Evolutionary conservation across 2,113 vertebrate species (phyloP), one percentile per base, ranked within the genome.

Genomic region (Anas platyrhynchos): DNA sequence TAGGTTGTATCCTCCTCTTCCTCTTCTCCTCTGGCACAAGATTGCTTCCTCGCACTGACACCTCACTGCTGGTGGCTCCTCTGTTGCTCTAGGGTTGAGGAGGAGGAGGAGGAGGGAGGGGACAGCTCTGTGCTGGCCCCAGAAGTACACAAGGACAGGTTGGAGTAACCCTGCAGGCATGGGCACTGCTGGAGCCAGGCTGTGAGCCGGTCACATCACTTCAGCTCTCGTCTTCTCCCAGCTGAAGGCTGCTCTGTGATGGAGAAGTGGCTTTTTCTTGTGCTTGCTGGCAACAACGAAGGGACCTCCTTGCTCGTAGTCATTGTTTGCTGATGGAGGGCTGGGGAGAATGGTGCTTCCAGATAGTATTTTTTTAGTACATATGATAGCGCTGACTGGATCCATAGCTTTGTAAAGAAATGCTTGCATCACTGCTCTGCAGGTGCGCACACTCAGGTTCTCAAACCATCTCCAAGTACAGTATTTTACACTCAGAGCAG

Each of bases 381-480:
- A 9, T 54, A 6, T 54, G 32, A 23, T 79, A 38, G 22, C 66
- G 16, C 41, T 83, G 13, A 74, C 27, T 89, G 34, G 8, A 48
- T 80, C 41, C 80, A 22, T 75, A 84, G 56, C 43, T 89, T 84
- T 94, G 56, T 84, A 50, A 78, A 84, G 55, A 83, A 88, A 34
- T 44, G 14, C 15, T 31, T 65, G 10, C 62, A 41, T 63, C n/a
- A 72, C 81, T 62, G n/a, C 34, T 69, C n/a, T 54, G 26, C 32
- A 58, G 31, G 8, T 83, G 7, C 61, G 41, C 26, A 16, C 78
- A 12, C 34, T 86, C 31, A 8, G 34, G 14, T 87, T 93, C n/a
- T 63, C 52, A 82, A 91, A 25, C 32, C 55, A 32, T 74, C 87
- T 91, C 36, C 67, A 41, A 0, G 0, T 34, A 32, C 25, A 56